Percentiles rank a stretch among this genome's conserved stretches.
These are phyloP conservation scores for Macrophya annulata DNA, from an alignment of 2,888 invertebrate genomes.

Conservation along the genomic window DNA sequence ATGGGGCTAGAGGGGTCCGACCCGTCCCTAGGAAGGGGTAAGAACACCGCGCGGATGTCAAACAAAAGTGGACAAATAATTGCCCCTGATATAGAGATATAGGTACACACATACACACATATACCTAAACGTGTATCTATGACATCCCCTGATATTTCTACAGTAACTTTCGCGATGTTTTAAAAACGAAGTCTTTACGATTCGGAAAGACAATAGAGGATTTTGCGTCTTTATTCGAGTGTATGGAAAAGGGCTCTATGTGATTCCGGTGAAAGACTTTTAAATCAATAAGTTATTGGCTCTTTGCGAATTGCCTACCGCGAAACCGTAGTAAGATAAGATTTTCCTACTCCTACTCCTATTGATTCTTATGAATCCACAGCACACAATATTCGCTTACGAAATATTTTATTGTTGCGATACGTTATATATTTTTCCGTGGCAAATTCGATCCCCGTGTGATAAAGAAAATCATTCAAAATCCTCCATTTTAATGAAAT, in stretches of 20 bases:
- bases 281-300: conserved; percentile 29
- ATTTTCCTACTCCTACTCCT: background rate
- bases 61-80: background rate
- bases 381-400: background rate
- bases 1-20: conserved; percentile 11
- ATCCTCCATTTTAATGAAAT: background rate
- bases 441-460: background rate
- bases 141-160: background rate
- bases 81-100: background rate
- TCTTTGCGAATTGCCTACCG: conserved; percentile 15
- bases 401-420: conserved; percentile 1
- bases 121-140: background rate
- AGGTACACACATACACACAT: background rate
- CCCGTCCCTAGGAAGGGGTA: background rate
- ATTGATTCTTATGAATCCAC: background rate
- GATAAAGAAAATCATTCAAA: background rate
- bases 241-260: background rate
- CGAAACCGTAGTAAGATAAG: conserved; percentile 15
- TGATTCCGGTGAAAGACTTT: conserved; percentile 6
- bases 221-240: background rate
- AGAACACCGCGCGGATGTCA: conserved; percentile 22
- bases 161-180: background rate
- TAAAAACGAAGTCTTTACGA: background rate
- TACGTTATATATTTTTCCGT: background rate
- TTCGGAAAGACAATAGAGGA: background rate